phyloP scores from a whole-genome alignment of 1,140 invertebrate species.

The Drosophila athabasca region DNA sequence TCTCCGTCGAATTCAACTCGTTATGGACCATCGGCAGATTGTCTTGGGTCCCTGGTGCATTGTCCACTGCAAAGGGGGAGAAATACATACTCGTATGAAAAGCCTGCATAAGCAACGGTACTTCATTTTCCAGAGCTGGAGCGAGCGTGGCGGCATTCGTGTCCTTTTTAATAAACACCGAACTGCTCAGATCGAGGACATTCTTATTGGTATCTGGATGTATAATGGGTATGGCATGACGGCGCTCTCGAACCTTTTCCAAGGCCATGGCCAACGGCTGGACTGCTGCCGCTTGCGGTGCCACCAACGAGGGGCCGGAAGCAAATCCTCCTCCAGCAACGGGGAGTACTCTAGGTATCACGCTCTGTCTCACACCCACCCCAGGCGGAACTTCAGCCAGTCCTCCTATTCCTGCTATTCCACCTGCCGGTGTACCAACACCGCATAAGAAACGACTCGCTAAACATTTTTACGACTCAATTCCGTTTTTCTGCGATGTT shows the following conservation, averaged over 20 bases:
- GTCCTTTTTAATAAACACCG: conserved; percentile 59
- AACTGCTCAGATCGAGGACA: conserved; percentile 61
- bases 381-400: too few species aligned
- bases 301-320: conserved; percentile 6
- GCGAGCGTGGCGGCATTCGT: conserved; percentile 38
- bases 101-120: not conserved
- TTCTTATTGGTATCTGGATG: conserved; percentile 73
- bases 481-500: too few species aligned
- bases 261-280: conserved; percentile 13
- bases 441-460: too few species aligned
- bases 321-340: conserved; percentile 32
- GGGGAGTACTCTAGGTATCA: conserved; percentile 7
- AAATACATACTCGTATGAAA: too few species aligned
- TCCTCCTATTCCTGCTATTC: too few species aligned
- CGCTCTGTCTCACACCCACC: too few species aligned
- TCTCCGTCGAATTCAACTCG: conserved; percentile 25
- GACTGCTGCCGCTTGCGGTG: too few species aligned
- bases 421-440: too few species aligned
- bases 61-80: conserved; percentile 52
- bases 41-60: conserved; percentile 47
- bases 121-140: conserved; percentile 31
- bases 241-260: conserved; percentile 57
- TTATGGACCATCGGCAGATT: not conserved
- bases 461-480: too few species aligned
- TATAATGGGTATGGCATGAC: conserved; percentile 77